Conservation (phyloP, 1,140 invertebrate genomes). For the Pararge aegeria region DNA sequence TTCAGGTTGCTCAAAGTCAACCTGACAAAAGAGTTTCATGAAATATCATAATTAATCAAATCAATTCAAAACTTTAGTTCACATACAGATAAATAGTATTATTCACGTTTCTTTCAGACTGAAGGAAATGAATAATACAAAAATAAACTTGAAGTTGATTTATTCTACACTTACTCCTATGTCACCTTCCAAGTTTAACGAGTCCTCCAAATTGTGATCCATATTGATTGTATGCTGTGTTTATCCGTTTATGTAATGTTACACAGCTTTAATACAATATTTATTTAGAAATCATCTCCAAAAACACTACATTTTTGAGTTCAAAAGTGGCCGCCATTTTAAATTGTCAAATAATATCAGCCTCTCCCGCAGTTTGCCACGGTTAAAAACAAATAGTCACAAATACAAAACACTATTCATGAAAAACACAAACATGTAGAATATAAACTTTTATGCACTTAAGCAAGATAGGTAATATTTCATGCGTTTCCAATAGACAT, state of each 20-base stretch:
- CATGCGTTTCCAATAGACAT: conserved; percentile 2
- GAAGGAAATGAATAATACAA: neutral
- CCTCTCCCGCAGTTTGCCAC: conserved; percentile 60
- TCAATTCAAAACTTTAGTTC: neutral
- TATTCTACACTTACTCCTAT: conserved; percentile 52
- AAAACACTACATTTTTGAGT: conserved; percentile 53
- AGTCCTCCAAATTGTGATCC: conserved; percentile 70
- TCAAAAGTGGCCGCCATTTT: conserved; percentile 77
- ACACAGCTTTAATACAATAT: conserved; percentile 3
- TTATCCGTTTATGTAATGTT: neutral
- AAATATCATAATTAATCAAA: neutral
- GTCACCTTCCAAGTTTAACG: conserved; percentile 60
- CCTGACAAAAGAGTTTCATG: conserved; percentile 32
- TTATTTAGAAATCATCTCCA: conserved; percentile 26
- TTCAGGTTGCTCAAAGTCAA: conserved; percentile 57
- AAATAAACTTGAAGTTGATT: neutral
- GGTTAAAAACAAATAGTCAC: conserved; percentile 73
- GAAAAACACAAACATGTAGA: neutral
- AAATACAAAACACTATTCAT: conserved; percentile 29
- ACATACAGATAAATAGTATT: too few species aligned
- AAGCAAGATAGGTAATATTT: neutral
- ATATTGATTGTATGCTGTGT: conserved; percentile 35
- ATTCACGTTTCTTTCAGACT: too few species aligned
- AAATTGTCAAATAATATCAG: conserved; percentile 60
- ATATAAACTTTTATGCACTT: neutral